Percentiles rank a stretch among this genome's conserved stretches.
These are phyloP conservation scores for Drosophila kuntzei DNA, from an alignment of 2,888 invertebrate species.

Conservation along the genomic window DNA sequence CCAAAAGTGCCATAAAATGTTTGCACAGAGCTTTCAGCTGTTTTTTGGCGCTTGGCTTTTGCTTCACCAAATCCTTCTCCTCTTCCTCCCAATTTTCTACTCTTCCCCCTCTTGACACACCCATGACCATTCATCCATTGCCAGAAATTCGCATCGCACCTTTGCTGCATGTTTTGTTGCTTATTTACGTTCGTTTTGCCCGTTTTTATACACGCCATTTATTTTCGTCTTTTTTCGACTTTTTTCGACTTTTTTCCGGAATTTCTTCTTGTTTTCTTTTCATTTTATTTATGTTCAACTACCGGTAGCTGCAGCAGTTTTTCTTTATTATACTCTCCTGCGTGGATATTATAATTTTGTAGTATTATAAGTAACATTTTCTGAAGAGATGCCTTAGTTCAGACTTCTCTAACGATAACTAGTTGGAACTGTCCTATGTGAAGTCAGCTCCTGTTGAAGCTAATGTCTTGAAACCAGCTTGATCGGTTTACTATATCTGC, in stretches of 20 bases:
- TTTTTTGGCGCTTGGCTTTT: conserved; percentile 57
- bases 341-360: not conserved
- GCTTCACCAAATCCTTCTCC: conserved; percentile 8
- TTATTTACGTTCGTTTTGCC: conserved; percentile 69
- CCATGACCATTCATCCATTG: conserved; percentile 51
- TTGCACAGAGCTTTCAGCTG: conserved; percentile 64
- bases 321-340: conserved; percentile 35
- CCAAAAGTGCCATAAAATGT: conserved; percentile 80
- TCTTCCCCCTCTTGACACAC: not conserved
- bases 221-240: conserved; percentile 59
- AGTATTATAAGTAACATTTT: not conserved
- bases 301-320: conserved; percentile 25
- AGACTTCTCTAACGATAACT: not conserved
- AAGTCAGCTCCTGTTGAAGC: too few species aligned
- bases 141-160: conserved; percentile 49
- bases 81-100: too few species aligned
- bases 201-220: conserved; percentile 75
- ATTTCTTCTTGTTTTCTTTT: conserved; percentile 20
- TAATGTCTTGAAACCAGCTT: too few species aligned
- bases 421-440: too few species aligned
- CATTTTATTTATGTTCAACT: conserved; percentile 38
- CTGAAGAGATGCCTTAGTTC: not conserved
- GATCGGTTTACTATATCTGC: too few species aligned
- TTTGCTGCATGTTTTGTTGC: conserved; percentile 60
- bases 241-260: conserved; percentile 9